These are phyloP conservation scores for Bradypus variegatus DNA, from an alignment of 2,797 vertebrate species.

Conservation along the genomic window DNA sequence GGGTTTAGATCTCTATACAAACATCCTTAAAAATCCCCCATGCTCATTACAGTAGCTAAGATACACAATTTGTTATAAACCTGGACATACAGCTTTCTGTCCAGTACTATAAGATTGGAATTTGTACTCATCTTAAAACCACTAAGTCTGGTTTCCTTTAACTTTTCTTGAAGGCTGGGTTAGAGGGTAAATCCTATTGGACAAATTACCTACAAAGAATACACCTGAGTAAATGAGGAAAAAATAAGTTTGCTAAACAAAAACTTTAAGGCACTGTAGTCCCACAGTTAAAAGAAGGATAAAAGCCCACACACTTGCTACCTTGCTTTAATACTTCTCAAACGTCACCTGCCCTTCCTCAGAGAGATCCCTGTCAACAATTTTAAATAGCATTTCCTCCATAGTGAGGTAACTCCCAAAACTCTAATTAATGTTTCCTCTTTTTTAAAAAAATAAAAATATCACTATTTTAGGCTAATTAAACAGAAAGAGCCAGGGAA, in stretches of 20 bases:
- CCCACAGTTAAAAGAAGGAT: neutral
- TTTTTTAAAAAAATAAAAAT: neutral
- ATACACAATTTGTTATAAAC: neutral
- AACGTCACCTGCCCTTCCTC: neutral
- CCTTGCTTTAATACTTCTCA: neutral
- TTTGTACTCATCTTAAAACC: neutral
- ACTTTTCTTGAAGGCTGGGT: neutral
- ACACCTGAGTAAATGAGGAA: neutral
- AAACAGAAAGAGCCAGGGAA: neutral
- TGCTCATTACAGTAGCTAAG: neutral
- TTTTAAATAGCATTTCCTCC: neutral
- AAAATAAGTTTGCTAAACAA: constrained; percentile 21
- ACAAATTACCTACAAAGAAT: neutral
- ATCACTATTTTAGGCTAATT: neutral
- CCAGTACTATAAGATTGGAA: neutral
- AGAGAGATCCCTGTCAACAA: neutral
- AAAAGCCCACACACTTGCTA: neutral
- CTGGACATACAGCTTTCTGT: neutral
- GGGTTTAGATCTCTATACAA: neutral
- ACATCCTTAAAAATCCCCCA: neutral
- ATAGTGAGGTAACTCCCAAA: neutral
- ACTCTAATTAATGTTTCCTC: neutral
- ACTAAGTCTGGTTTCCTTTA: neutral
- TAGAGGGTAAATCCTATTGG: constrained; percentile 21
- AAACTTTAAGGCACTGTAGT: constrained; percentile 62